phyloP scores from a whole-genome alignment of 2,888 invertebrate species.

The Odontocolon sp. region DNA sequence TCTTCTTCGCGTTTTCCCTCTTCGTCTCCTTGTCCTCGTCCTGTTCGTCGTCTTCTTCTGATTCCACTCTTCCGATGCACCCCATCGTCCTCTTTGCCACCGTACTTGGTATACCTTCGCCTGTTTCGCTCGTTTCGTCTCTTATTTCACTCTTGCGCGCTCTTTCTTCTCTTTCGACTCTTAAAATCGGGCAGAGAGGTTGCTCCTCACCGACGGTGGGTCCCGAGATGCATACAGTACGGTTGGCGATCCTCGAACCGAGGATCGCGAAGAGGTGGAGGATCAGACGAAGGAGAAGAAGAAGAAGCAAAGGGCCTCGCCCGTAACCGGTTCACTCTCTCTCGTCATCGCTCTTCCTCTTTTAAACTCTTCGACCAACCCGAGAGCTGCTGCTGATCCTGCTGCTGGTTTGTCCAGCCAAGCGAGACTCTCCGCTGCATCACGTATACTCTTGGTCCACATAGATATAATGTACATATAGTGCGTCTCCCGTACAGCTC shows the following conservation, averaged over 20 bases:
- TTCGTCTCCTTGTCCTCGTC: constrained; percentile 42
- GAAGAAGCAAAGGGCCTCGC: constrained; percentile 78
- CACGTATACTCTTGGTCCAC: constrained; percentile 62
- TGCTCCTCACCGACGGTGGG: constrained; percentile 3
- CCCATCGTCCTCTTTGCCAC: constrained; percentile 76
- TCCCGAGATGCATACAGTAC: constrained; percentile 2
- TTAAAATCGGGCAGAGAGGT: constrained; percentile 48
- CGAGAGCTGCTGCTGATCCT: constrained; percentile 63
- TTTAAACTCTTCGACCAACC: constrained; percentile 65
- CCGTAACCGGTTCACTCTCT: constrained; percentile 80
- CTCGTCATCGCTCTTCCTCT: constrained; percentile 64
- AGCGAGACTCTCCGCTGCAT: constrained; percentile 32
- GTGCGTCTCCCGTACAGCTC: constrained; percentile 1
- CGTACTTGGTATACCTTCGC: constrained; percentile 78
- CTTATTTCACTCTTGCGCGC: constrained; percentile 50
- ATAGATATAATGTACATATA: constrained; percentile 63
- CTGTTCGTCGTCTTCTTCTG: constrained; percentile 49
- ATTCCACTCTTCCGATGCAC: constrained; percentile 66
- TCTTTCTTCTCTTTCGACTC: constrained; percentile 59
- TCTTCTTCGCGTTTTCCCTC: constrained; percentile 48
- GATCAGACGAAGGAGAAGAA: constrained; percentile 59
- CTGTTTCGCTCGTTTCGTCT: constrained; percentile 40
- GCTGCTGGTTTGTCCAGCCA: constrained; percentile 50
- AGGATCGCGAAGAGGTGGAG: constrained; percentile 43
- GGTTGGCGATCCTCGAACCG: constrained; percentile 23